Evolutionary conservation across 2,888 invertebrate species (phyloP), one percentile per base, ranked within the genome.

Genomic region (Chaetogeoica ovagalla): DNA sequence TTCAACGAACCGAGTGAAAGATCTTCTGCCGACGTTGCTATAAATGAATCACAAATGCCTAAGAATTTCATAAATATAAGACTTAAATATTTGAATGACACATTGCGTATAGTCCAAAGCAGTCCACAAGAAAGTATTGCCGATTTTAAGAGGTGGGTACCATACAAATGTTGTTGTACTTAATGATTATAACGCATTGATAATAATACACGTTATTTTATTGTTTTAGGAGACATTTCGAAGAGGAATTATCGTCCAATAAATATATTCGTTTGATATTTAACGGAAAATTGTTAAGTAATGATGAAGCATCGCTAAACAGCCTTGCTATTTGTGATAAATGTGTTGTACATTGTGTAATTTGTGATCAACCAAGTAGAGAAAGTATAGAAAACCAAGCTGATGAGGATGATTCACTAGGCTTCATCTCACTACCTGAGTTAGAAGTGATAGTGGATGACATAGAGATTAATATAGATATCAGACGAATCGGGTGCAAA

Each of bases 341-440:
- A 85, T 94, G 95, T 85, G 95, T 96, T 0, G 93, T 97, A 63
- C 97, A 97, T 86, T 96, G 96, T 86, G 90, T 94, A 81, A 90
- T 93, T 81, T 91, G 91, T 84, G 4, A 30, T 4, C 91, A 91
- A 82, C 87, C 81, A 52, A 81, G 13, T 48, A 11, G 13, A 11
- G 8, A 43, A 43, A 9, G 2, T 43, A 43, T 6, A 39, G 39
- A 39, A 43, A 43, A 43, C 43, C 43, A 43, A 4, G 6, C 1
- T 43, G 43, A 43, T 43, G 43, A 43, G 43, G 1, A 43, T 2
- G 1, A 43, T 2, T 30, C 30, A 30, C 30, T 2, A 30, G 30
- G 4, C 30, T 30, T 2, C 30, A 30, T 4, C 30, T 30, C 30
- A 30, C 30, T 4, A 30, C 30, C 30, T 4, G 30, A 30, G n/a